Percentiles rank a stretch among this genome's conserved stretches.
phyloP scores from a whole-genome alignment of 1,140 invertebrate species.

The Leptinotarsa defecta region DNA sequence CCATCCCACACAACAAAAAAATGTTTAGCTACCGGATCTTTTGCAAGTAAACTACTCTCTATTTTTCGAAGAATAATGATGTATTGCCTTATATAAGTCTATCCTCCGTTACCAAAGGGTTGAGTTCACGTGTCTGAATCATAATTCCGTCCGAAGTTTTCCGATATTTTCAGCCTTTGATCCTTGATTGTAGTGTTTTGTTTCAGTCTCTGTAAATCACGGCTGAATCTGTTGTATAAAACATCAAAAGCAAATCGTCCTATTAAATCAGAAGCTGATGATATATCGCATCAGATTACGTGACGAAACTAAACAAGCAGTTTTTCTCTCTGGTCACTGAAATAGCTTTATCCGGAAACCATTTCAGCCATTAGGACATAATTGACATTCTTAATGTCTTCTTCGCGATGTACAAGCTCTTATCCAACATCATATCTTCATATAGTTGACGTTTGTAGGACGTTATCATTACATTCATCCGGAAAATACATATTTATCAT shows the following conservation, averaged over 20 bases:
- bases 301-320: constrained; percentile 12
- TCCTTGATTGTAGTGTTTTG: constrained; percentile 1
- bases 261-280: constrained; percentile 20
- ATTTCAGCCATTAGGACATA: constrained; percentile 12
- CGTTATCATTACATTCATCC: not conserved
- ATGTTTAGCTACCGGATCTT: too few species aligned
- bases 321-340: constrained; percentile 13
- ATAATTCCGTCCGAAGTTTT: not conserved
- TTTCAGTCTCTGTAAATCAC: constrained; percentile 1
- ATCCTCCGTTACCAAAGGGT: too few species aligned
- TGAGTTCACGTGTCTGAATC: not conserved
- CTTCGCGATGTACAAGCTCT: not conserved
- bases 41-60: too few species aligned
- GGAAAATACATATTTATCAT: constrained; percentile 2
- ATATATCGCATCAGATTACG: constrained; percentile 19
- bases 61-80: too few species aligned
- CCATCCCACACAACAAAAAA: too few species aligned
- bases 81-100: too few species aligned
- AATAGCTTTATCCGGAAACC: constrained; percentile 17
- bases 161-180: not conserved
- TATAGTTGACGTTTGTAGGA: constrained; percentile 7
- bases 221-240: constrained; percentile 9
- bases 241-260: constrained; percentile 17
- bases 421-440: constrained; percentile 17
- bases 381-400: constrained; percentile 20